Percentiles rank a stretch among this genome's conserved stretches.
Conservation (phyloP, 1,140 invertebrate species). For the Antheraea mylitta region DNA sequence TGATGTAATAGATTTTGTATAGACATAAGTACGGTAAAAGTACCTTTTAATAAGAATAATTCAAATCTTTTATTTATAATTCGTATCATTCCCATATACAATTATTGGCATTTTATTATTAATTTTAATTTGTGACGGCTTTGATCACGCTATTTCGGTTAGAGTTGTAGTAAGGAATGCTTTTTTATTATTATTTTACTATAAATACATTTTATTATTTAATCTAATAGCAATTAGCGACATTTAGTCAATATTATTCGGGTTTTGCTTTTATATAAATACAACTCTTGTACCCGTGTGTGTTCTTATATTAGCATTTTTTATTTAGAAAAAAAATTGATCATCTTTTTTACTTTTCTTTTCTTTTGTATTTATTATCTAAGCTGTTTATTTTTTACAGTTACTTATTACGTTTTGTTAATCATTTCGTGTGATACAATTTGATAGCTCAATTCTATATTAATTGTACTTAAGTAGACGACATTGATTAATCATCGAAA, state of each 20-base stretch:
- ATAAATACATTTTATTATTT: background rate
- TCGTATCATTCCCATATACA: background rate
- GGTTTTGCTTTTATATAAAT: slow-evolving; percentile 26
- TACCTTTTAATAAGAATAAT: background rate
- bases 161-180: background rate
- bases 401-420: slow-evolving; percentile 54
- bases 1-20: background rate
- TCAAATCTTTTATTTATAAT: no score
- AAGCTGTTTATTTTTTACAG: slow-evolving; percentile 45
- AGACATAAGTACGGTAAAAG: background rate
- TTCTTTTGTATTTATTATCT: slow-evolving; percentile 50
- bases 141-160: background rate
- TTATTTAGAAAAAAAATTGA: slow-evolving; percentile 30
- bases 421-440: slow-evolving; percentile 53
- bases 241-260: slow-evolving; percentile 45
- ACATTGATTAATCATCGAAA: slow-evolving; percentile 50
- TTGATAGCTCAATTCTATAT: slow-evolving; percentile 66
- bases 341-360: slow-evolving; percentile 22
- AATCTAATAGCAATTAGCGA: slow-evolving; percentile 65
- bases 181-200: background rate
- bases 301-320: slow-evolving; percentile 60
- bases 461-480: slow-evolving; percentile 54
- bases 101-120: slow-evolving; percentile 2
- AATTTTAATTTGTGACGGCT: background rate
- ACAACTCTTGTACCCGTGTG: slow-evolving; percentile 41